These are phyloP conservation scores for Siderastrea radians DNA, from an alignment of 92 coral and sea anemone genomes.

Conservation along the genomic window DNA sequence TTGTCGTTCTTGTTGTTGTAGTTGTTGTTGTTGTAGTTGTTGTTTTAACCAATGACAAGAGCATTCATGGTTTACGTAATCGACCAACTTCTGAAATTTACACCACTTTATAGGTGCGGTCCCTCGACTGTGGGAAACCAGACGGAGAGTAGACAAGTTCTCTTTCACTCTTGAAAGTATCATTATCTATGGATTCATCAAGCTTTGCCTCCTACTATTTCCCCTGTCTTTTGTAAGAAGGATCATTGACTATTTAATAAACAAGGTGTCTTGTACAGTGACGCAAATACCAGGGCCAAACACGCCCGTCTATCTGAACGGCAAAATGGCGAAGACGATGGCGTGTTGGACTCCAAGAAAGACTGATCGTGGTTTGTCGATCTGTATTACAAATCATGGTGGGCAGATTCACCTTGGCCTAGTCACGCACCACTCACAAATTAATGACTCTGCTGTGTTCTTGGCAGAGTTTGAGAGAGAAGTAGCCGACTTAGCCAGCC, in stretches of 20 bases:
- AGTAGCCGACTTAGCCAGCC: constrained; percentile 70
- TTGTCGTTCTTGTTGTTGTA: too few relatives aligned
- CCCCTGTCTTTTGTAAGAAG: constrained; percentile 80
- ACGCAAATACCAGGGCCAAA: constrained; percentile 83
- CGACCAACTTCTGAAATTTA: not conserved
- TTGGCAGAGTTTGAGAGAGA: constrained; percentile 83
- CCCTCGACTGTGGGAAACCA: constrained; percentile 94
- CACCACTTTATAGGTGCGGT: constrained; percentile 76
- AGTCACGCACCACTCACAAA: constrained; percentile 61
- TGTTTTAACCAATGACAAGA: too few relatives aligned
- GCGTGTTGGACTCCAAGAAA: constrained; percentile 80
- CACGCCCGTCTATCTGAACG: constrained; percentile 81
- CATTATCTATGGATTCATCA: constrained; percentile 73
- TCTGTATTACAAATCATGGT: constrained; percentile 79
- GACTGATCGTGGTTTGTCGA: constrained; percentile 70
- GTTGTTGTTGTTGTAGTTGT: too few relatives aligned
- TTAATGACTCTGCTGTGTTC: constrained; percentile 71
- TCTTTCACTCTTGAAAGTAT: constrained; percentile 67
- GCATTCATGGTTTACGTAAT: too few relatives aligned
- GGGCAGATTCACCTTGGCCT: constrained; percentile 80
- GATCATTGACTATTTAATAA: constrained; percentile 64
- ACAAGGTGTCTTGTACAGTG: constrained; percentile 83
- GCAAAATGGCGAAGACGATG: constrained; percentile 90
- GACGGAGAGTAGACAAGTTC: constrained; percentile 74
- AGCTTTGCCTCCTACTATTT: constrained; percentile 72